Evolutionary conservation across 2,797 vertebrate genomes (phyloP).

Genomic region (Sylvilagus floridanus): DNA sequence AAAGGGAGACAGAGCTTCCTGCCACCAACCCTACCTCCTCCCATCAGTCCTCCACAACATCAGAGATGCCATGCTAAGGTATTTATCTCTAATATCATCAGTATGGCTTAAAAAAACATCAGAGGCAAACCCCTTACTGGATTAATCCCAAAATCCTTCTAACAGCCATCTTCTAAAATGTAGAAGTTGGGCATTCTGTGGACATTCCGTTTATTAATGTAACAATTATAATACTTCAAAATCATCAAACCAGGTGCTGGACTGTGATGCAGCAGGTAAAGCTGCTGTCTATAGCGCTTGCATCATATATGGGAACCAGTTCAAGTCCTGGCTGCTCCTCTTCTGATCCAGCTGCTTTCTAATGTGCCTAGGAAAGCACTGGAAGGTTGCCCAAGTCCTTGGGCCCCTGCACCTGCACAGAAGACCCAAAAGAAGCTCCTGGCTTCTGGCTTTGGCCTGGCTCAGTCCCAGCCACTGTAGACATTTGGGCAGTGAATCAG

Average conservation of each 20-base stretch:
- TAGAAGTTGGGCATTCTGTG: neutral
- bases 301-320: no score
- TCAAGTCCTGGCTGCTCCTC: no score
- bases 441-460: no score
- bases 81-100: neutral
- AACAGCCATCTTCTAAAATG: neutral
- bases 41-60: neutral
- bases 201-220: conserved; percentile 25
- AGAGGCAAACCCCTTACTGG: neutral
- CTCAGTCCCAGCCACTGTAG: no score
- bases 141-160: conserved; percentile 16
- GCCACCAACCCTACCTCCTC: neutral
- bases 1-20: conserved; percentile 14
- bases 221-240: conserved; percentile 32
- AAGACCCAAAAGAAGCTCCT: no score
- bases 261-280: no score
- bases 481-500: no score
- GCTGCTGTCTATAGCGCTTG: no score
- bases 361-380: no score
- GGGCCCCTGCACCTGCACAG: no score
- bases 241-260: conserved; percentile 10
- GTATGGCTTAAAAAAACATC: neutral
- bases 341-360: no score
- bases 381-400: no score
- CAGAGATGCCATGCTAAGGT: neutral